Evolutionary conservation across 2,113 vertebrate species (phyloP), one percentile per base, ranked within the genome.

Genomic region (Phrynosoma blainvillii): DNA sequence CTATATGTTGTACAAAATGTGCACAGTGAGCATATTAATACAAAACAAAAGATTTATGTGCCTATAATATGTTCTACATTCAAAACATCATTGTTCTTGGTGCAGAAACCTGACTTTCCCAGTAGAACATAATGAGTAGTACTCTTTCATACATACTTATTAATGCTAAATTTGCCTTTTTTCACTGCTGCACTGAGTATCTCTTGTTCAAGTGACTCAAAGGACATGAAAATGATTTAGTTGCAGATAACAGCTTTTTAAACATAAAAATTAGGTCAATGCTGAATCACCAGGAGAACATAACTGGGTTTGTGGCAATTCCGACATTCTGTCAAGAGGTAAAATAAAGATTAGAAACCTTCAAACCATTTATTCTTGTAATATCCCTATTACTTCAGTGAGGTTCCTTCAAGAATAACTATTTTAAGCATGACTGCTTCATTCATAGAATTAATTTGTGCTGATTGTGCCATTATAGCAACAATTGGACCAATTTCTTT

Each of bases 161-260:
- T 40, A 18, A 70, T 23, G 74, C 14, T 56, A 52, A 82, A 59
- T 74, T 79, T 80, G 42, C 0, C 0, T 0, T 11, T 0, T 87
- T 86, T 80, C 66, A 71, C 62, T 79, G 52, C 65, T 84, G 85
- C 2, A 62, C 11, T 11, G 65, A 30, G 4, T 84, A n/a, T 25
- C 8, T 82, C 25, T 90, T 81, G 27, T 78, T 5, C 36, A 77
- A 86, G 71, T 6, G n/a, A 73, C 32, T 85, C 89, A 65, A 70
- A 56, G 78, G 0, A 7, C 80, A 62, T 91, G 73, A 42, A 82
- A 8, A 9, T 32, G 2, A 47, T 87, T 5, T 82, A 86, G 74
- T 79, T 71, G 71, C 62, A 9, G 1, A 62, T 88, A 52, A 18
- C 9, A 89, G 80, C 10, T 88, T 0, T 13, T 83, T 36, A 65